Evolutionary conservation across 1,140 invertebrate genomes (phyloP), one percentile per base, ranked within the genome.

Genomic region (Anadara kagoshimensis): DNA sequence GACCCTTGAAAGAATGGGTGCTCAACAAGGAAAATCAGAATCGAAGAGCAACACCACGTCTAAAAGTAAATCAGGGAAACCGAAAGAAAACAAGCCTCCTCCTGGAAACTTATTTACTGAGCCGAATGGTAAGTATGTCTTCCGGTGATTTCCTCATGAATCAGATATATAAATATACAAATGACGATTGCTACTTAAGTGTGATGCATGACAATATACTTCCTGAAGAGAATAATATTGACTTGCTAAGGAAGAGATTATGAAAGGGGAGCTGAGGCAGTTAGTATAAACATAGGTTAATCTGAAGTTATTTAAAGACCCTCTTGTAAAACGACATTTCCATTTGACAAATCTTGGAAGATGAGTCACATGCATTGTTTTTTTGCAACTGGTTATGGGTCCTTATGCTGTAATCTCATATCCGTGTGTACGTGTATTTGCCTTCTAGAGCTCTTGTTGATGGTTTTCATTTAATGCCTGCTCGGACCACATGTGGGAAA

Each of bases 21-120:
- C 77, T 45, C 79, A 81, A 61, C 74, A 76, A 74, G 65, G 67
- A 56, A 81, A 81, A 73, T 76, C 78, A 61, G 53, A 58, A 41
- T 73, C 71, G 69, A 65, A 58, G 44, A 77, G 53, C 62, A 45
- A 65, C 62, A 73, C 72, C 44, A 78, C 76, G 76, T 59, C 73
- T 44, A 76, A 81, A 61, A 75, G 79, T 63, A 81, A 81, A 69
- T 69, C 77, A 73, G 78, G 78, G 74, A 77, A 81, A 63, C 67
- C 53, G 51, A 43, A 57, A 59, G 47, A 65, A 56, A n/a, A n/a
- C n/a, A n/a, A n/a, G n/a, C 69, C 74, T 44, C 53, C 66, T 14
- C 66, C 65, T 41, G 41, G 70, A 78, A 67, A 64, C 73, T 44
- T 61, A 66, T 47, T 56, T 70, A 64, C 57, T 65, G 72, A 78